Evolutionary conservation across 2,797 vertebrate genomes (phyloP), one percentile per base, ranked within the genome.

Genomic region (Sebastes hopkinsi): DNA sequence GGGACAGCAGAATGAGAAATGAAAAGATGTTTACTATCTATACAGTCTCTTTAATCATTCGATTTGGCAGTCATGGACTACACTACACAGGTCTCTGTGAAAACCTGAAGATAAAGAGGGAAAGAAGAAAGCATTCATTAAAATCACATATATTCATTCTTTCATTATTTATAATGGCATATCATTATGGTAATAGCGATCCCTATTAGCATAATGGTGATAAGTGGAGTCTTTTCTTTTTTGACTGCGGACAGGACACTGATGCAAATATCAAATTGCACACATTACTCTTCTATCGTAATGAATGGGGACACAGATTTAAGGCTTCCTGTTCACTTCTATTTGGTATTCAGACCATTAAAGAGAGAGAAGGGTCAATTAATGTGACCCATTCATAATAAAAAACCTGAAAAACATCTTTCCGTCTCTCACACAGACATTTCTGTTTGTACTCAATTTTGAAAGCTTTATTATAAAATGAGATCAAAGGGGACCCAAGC

Each of bases 151-250:
- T 82, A 82, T 90, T 91, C 82, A 67, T 86, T 78, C 55, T 85
- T 92, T 83, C 70, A 90, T 90, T 87, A 88, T 89, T 90, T 85
- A 87, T 90, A 88, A 92, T 87, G 70, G 84, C 64, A 75, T 64
- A 60, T 84, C 75, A 87, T 92, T 91, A 94, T 84, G 87, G 52
- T 85, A 87, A 92, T 85, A 68, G 68, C 3, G 0, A 73, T 61
- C 54, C 54, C 56, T 77, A 75, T 91, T 90, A 90, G 80, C 84
- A 94, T 90, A 87, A 92, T 83, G 83, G 85, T 80, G 84, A 91
- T 91, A 89, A 88, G 87, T 88, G 78, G 83, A 73, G 77, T 55
- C 60, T 80, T n/a, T 30, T 87, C 78, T 75, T 84, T 87, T 79
- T 75, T 84, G 79, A 80, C 75, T 65, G 70, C 6, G 2, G 83